Base-by-base conservation (phyloP, 2,888 invertebrate genomes). In the Drosophila neotestacea region DNA sequence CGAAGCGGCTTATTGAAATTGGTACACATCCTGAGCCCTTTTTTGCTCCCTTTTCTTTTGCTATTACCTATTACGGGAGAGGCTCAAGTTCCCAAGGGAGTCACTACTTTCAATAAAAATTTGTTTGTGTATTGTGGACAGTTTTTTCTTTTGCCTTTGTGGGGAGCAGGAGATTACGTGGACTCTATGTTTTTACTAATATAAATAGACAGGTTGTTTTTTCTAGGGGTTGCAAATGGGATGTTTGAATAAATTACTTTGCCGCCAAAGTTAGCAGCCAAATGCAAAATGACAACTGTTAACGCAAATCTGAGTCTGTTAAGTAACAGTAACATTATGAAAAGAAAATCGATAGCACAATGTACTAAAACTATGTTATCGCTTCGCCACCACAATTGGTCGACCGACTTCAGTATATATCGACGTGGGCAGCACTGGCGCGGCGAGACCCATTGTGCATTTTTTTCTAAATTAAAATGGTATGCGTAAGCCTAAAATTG, bases 51-150 rank as follows among this genome's bases (percentile, higher is more conserved):
- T 58, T 41, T 46, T 55, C 46, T 59, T 52, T 56, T 55, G 16
- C 42, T 48, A 48, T 73, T 73, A 60, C 64, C 42, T 48, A 48
- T 73, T 73, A 60, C 64, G 44, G 34, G 50, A 36, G 16, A 55
- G 38, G 34, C 34, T 51, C 42, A 11, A 64, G 51, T 46, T 72
- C 90, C 78, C 89, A 46, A 46, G 83, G 77, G 90, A 83, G 69
- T 85, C 79, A 90, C 90, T 81, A 83, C 78, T 90, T 88, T 89
- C 89, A 90, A 90, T 90, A 86, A 81, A 81, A 86, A 84, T 80
- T 83, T 79, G 81, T 78, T 79, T 81, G 68, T 76, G 48, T 68
- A 63, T 64, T 67, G 77, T 66, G 65, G 70, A 75, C 72, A 64
- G 32, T 72, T 72, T 77, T 67, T 54, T 52, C 46, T 42, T 22